Base-by-base conservation (phyloP, 2,888 invertebrate species). In the Pheosia tremula region DNA sequence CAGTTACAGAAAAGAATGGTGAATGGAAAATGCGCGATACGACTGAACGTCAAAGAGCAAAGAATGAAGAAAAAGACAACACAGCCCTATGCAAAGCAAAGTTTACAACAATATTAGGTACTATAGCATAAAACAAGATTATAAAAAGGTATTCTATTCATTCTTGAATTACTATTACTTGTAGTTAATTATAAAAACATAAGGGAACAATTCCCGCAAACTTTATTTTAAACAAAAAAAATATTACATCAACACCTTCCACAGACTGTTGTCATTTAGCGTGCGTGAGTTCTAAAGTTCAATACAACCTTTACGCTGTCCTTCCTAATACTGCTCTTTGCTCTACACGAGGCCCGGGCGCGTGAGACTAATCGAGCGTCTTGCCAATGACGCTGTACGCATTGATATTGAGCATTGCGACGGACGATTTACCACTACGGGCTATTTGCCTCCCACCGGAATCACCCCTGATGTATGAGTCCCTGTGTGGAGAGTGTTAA, bases 381-480 rank as follows among this genome's bases (percentile, higher is more conserved):
- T 66, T 72, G 64, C 75, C 82, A 90, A 88, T 87, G 86, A 87
- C 81, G 82, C 83, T 87, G 88, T 88, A 85, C 80, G 83, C 86
- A 88, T 87, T 87, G 90, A 90, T 90, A 90, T 84, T 83, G 85
- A 81, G 81, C 79, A 80, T 87, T 86, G 84, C 80, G 81, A 86
- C 90, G 91, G 89, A 86, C 92, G 87, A 93, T 93, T 93, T 91
- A 90, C 84, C 84, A 85, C 80, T 85, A 90, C 89, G 91, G 87
- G 83, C 89, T 91, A 91, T 93, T 92, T 90, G 82, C 85, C 86
- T 80, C 88, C 84, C 84, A 81, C 85, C 82, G 81, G 85, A 84
- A 80, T 71, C 72, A 70, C 71, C 72, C 60, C 69, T 87, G 87
- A 85, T 69, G 60, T 68, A 61, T 61, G 68, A 64, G 24, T 4